A percentile compares a stretch with the other conserved stretches of the same genome.
Evolutionary conservation across 2,797 vertebrate genomes (phyloP).

Genomic region (Leucoraja ocellata): DNA sequence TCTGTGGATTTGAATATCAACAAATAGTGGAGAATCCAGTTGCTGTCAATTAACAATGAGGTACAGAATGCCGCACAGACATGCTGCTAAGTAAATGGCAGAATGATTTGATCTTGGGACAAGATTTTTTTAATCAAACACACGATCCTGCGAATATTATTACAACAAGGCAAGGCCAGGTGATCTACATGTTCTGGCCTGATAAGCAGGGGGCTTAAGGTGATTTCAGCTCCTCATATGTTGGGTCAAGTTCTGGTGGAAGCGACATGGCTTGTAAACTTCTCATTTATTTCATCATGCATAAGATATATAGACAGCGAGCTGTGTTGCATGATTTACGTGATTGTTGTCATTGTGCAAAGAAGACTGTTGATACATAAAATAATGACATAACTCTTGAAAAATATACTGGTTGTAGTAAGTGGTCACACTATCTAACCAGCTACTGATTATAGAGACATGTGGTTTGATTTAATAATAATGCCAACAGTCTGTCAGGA

Average conservation of each 20-base stretch:
- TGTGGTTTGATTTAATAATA: background rate
- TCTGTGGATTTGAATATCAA: background rate
- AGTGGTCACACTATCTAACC: background rate
- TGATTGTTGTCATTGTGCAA: background rate
- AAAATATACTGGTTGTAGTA: background rate
- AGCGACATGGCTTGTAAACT: background rate
- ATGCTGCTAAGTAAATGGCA: background rate
- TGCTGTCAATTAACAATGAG: background rate
- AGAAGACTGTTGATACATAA: background rate
- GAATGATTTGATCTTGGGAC: too few species aligned
- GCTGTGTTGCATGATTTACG: background rate
- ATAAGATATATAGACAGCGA: background rate
- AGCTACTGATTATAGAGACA: too few species aligned
- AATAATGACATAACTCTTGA: background rate
- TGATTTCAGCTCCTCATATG: background rate
- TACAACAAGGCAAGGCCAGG: background rate
- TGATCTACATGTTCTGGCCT: background rate
- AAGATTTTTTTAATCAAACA: too few species aligned
- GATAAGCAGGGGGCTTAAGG: too few species aligned
- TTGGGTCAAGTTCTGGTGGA: background rate
- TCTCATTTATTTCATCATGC: background rate
- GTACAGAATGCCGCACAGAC: background rate
- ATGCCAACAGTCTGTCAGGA: background rate
- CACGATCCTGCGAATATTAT: background rate
- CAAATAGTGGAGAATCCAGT: slow-evolving; percentile 5